These are phyloP conservation scores for Nymphalis c-album DNA, from an alignment of 2,888 invertebrate genomes.

Conservation along the genomic window DNA sequence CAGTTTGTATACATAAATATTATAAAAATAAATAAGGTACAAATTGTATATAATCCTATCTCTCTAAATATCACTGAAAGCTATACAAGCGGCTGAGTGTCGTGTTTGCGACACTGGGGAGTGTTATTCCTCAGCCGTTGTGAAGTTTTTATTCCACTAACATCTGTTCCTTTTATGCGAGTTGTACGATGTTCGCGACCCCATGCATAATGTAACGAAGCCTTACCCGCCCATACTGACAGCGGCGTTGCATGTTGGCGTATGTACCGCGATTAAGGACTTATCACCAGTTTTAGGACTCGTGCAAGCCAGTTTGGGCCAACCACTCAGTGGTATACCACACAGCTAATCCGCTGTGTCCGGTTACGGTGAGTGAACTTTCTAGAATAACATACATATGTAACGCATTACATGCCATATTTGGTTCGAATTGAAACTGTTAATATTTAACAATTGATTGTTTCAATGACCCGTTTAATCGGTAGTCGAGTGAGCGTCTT, in stretches of 20 bases:
- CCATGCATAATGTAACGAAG: constrained; percentile 7
- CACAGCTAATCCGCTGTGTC: too few relatives aligned
- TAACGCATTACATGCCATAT: too few relatives aligned
- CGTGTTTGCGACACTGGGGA: background rate
- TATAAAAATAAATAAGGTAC: background rate
- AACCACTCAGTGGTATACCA: too few relatives aligned
- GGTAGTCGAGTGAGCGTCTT: constrained; percentile 20
- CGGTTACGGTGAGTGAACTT: too few relatives aligned
- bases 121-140: constrained; percentile 1
- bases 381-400: too few relatives aligned
- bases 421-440: background rate
- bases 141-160: constrained; percentile 6
- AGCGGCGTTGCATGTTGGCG: too few relatives aligned
- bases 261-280: too few relatives aligned
- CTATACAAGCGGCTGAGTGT: background rate
- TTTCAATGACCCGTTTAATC: constrained; percentile 19
- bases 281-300: too few relatives aligned
- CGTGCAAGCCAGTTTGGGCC: too few relatives aligned
- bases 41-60: background rate
- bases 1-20: background rate
- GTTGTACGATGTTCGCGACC: constrained; percentile 7
- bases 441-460: too few relatives aligned
- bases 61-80: background rate
- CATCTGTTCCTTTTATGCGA: constrained; percentile 4
- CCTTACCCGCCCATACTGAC: background rate